Evolutionary conservation across 2,888 invertebrate genomes (phyloP).

Genomic region (Dorcus parallelipipedus): DNA sequence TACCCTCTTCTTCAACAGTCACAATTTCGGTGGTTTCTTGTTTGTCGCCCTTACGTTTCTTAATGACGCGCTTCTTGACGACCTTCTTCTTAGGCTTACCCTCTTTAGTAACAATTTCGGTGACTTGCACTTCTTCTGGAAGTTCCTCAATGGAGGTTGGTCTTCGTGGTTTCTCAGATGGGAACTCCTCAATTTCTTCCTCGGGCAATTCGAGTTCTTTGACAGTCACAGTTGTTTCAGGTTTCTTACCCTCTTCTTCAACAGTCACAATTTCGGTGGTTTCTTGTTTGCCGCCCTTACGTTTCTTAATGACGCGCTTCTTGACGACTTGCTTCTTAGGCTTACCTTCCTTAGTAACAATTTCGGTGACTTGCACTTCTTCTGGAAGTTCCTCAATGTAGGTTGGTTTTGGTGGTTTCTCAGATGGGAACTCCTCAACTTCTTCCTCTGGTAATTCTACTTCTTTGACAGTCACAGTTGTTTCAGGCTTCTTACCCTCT

Average conservation of each 20-base stretch:
- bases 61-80: slow-evolving; percentile 40
- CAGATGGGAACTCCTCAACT: neutral
- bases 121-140: slow-evolving; percentile 34
- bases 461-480: slow-evolving; percentile 36
- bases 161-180: no score
- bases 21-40: slow-evolving; percentile 33
- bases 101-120: slow-evolving; percentile 28
- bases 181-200: slow-evolving; percentile 28
- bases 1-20: slow-evolving; percentile 32
- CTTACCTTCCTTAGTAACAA: slow-evolving; percentile 28
- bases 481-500: slow-evolving; percentile 47
- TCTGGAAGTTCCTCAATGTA: slow-evolving; percentile 33
- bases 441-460: slow-evolving; percentile 18
- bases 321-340: slow-evolving; percentile 36
- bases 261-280: slow-evolving; percentile 32
- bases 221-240: slow-evolving; percentile 35
- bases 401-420: slow-evolving; percentile 8
- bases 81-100: slow-evolving; percentile 29
- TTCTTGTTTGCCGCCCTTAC: slow-evolving; percentile 38
- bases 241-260: slow-evolving; percentile 36
- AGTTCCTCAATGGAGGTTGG: slow-evolving; percentile 31
- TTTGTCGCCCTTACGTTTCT: slow-evolving; percentile 39
- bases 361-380: slow-evolving; percentile 30
- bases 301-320: slow-evolving; percentile 39
- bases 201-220: slow-evolving; percentile 30